These are phyloP conservation scores for Dasyornis broadbenti DNA, from an alignment of 2,113 vertebrate genomes.

Conservation along the genomic window DNA sequence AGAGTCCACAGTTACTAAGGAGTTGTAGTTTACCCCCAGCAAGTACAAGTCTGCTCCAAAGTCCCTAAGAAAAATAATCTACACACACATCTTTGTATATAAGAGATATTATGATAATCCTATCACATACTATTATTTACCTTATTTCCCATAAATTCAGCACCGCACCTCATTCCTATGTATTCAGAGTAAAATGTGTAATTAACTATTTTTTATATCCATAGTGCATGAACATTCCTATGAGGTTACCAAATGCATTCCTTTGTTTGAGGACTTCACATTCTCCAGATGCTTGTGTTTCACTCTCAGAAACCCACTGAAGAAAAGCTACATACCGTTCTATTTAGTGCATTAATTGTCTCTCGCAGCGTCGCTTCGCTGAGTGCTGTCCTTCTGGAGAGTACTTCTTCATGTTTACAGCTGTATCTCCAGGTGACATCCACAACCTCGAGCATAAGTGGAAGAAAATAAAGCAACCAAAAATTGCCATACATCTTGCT, in stretches of 20 bases:
- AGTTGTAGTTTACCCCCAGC: not conserved
- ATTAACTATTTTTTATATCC: not conserved
- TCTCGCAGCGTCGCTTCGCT: conserved; percentile 85
- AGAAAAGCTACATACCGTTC: conserved; percentile 66
- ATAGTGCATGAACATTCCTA: not conserved
- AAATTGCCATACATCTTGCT: not conserved
- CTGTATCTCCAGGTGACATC: conserved; percentile 98
- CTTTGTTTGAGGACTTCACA: not conserved
- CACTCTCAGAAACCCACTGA: not conserved
- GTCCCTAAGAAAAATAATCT: not conserved
- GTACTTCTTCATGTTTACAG: conserved; percentile 88
- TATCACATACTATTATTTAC: not conserved
- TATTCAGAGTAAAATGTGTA: not conserved
- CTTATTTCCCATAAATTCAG: not conserved
- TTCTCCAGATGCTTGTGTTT: not conserved
- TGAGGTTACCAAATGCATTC: not conserved
- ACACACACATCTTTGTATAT: accelerated
- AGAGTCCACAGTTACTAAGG: not conserved
- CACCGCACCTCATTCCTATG: not conserved
- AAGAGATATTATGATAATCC: not conserved
- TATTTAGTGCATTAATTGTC: conserved; percentile 82
- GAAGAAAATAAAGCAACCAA: conserved; percentile 10
- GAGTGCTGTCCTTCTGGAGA: conserved; percentile 82
- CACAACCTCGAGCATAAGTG: conserved; percentile 79
- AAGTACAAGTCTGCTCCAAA: not conserved